Evolutionary conservation across 2,797 vertebrate genomes (phyloP), one percentile per base, ranked within the genome.

Genomic region (Coregonus suidteri): DNA sequence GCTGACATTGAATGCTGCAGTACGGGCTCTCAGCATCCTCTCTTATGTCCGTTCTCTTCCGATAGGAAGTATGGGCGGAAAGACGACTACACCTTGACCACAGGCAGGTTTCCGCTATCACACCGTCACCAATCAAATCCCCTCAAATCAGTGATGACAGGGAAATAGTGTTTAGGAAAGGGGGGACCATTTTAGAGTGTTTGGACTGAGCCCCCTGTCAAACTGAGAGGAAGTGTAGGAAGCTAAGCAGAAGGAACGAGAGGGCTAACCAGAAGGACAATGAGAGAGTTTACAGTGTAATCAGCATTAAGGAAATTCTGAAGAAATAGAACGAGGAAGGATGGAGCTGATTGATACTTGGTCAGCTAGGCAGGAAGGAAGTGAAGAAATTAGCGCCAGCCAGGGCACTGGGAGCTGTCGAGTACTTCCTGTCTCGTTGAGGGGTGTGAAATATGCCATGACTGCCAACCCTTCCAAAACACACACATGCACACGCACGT

Each of bases 341-440:
- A 84, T 88, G 81, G 88, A 85, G 83, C 89, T 91, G 89, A 92
- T 91, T 92, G 92, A 94, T 93, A 91, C 92, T 92, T 93, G 93
- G 88, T 91, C 92, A 88, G 84, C 90, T 84, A 90, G 92, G 91
- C 85, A 91, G 91, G 93, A 94, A 94, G 93, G 93, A 94, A 92
- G 88, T 88, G 80, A 83, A 90, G 89, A 92, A 92, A 91, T 93
- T 90, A 91, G 85, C 80, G 4, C 86, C 83, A 84, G 87, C 88
- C 89, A 85, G 90, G 89, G 85, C 90, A 92, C 87, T 76, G 85
- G 85, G 84, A 93, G 88, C 93, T 92, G 91, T 93, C 92, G 93
- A 94, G 87, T 94, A 93, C 93, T 94, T 95, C 93, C 94, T 93
- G 93, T 86, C 93, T 82, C 86, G 81, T 86, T 83, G 85, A 84